Evolutionary conservation across 2,797 vertebrate genomes (phyloP), one percentile per base, ranked within the genome.

Genomic region (Pangasius larnaudii): DNA sequence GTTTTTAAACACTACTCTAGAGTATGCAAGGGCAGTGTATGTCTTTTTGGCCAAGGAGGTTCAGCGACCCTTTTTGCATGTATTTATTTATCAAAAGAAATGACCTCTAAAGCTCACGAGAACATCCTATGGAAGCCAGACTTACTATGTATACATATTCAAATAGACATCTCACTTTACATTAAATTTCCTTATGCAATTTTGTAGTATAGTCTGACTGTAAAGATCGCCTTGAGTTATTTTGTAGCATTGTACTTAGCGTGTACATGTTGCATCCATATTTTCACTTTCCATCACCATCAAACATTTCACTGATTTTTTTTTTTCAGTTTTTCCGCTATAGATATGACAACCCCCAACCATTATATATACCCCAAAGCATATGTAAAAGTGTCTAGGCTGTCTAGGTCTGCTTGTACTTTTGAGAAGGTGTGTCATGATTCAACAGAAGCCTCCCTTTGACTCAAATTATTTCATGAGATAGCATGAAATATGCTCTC

Each of bases 151-250:
- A 78, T 11, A 61, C 84, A 77, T 56, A 89, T 82, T 85, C 77
- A 88, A 89, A 90, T 86, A 2, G 39, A 67, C 51, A 16, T 88
- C 56, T 58, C 46, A 63, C 58, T 89, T 85, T 89, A 74, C 85
- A 86, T 88, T 87, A 2, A 33, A 75, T 88, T 90, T 90, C 58
- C 86, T 77, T 89, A 61, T 71, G 84, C 88, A 84, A 87, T 79
- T 56, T 42, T 56, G 22, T 82, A 77, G 51, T 39, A 79, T 85
- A 82, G 19, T 8, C 46, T 69, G 53, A 46, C 84, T 83, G 46
- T 69, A 36, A 84, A 49, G n/a, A 79, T 24, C 5, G 2, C 19
- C 42, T 51, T 13, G 33, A 30, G 30, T 42, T 77, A 18, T 49
- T 42, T 82, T 58, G n/a, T 65, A 72, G 53, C 22, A 58, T 5